Percentiles rank a stretch among this genome's conserved stretches.
phyloP scores from a whole-genome alignment of 2,113 vertebrate genomes.

The Dipodomys stephensi region DNA sequence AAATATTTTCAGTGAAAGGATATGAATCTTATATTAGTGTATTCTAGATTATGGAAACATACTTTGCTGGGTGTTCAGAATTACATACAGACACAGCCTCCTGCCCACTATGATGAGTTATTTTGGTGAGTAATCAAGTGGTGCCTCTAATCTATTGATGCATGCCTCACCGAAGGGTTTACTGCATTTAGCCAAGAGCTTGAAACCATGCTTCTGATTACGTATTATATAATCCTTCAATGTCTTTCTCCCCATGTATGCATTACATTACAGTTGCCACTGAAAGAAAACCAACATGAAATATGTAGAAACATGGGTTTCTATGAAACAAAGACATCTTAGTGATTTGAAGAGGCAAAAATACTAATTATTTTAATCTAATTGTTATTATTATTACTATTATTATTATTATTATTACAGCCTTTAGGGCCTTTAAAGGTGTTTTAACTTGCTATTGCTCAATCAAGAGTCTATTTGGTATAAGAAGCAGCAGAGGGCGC shows the following conservation, averaged over 20 bases:
- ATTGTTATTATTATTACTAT: background rate
- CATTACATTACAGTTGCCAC: background rate
- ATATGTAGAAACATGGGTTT: background rate
- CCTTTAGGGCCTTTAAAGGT: background rate
- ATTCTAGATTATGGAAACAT: background rate
- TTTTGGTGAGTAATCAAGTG: background rate
- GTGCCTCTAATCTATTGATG: background rate
- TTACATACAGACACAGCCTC: background rate
- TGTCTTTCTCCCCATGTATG: background rate
- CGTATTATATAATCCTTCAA: background rate
- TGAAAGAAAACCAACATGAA: constrained; percentile 30
- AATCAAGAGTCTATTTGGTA: constrained; percentile 26
- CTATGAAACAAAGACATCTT: background rate
- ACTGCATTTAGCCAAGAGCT: background rate
- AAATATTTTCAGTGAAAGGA: background rate
- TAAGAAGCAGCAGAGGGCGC: constrained; percentile 75
- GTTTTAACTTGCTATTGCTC: background rate
- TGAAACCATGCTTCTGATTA: background rate
- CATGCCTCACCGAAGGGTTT: background rate
- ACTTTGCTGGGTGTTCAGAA: background rate
- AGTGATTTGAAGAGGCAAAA: background rate
- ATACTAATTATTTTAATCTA: background rate
- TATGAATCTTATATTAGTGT: background rate
- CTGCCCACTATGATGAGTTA: background rate
- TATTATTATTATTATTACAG: background rate